A percentile compares a stretch with the other conserved stretches of the same genome.
phyloP scores from a whole-genome alignment of 2,888 invertebrate species.

The Polietes domitor region DNA sequence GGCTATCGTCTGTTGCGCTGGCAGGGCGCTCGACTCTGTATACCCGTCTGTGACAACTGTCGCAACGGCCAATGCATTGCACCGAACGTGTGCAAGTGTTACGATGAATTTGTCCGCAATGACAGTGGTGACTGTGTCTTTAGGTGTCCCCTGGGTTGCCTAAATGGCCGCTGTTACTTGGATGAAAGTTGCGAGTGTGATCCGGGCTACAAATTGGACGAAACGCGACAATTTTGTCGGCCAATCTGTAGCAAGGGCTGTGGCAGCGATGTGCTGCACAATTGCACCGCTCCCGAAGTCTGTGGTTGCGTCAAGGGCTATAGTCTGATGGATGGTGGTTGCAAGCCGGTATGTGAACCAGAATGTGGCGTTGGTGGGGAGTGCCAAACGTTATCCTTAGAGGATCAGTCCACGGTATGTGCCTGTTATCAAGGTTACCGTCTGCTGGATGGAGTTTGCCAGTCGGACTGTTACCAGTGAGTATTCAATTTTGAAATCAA shows the following conservation, averaged over 20 bases:
- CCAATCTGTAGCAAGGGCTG: conserved; percentile 82
- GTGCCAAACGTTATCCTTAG: conserved; percentile 78
- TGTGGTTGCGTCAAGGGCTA: conserved; percentile 81
- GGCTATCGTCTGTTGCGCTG: conserved; percentile 82
- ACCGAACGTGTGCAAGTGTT: conserved; percentile 77
- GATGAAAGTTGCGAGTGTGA: conserved; percentile 86
- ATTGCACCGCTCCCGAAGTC: conserved; percentile 79
- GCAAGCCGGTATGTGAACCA: conserved; percentile 76
- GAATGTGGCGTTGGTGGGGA: conserved; percentile 81
- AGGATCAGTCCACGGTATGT: background rate
- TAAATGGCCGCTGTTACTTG: conserved; percentile 83
- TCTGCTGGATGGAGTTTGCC: conserved; percentile 78
- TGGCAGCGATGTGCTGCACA: conserved; percentile 72
- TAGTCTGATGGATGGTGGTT: conserved; percentile 75
- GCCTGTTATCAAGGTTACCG: conserved; percentile 73
- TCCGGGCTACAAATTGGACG: conserved; percentile 83
- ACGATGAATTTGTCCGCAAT: conserved; percentile 76
- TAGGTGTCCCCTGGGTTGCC: conserved; percentile 81
- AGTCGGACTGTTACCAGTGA: conserved; percentile 79
- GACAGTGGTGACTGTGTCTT: conserved; percentile 78
- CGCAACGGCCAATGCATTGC: conserved; percentile 75
- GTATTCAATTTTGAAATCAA: conserved; percentile 66
- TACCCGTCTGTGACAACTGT: conserved; percentile 75
- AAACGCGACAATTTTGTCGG: conserved; percentile 83
- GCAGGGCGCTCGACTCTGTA: conserved; percentile 71